Conservation (phyloP, 2,113 vertebrate genomes). For the Gnathonemus echidnorhynchus region DNA sequence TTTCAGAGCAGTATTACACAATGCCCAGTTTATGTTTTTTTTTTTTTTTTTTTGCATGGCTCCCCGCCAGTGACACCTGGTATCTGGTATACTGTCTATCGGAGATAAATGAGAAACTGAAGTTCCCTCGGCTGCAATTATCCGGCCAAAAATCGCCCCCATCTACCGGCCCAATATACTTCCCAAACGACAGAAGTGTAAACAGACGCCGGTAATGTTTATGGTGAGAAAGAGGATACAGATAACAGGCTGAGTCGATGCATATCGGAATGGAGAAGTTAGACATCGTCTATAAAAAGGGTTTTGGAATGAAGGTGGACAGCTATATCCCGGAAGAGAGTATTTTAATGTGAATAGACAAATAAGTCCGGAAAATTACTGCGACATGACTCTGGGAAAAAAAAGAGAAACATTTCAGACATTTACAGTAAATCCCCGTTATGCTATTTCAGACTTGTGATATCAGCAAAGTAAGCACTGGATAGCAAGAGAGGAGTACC, state of each 20-base stretch:
- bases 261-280: not conserved
- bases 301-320: not conserved
- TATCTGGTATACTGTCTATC: conserved; percentile 8
- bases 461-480: not conserved
- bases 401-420: not conserved
- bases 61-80: not conserved
- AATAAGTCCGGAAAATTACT: not conserved
- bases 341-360: not conserved
- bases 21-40: not conserved
- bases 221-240: not conserved
- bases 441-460: not conserved
- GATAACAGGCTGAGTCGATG: not conserved
- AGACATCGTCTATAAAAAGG: not conserved
- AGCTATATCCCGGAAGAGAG: not conserved
- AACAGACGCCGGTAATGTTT: not conserved
- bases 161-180: not conserved
- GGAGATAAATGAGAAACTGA: conserved; percentile 3
- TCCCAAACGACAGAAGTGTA: not conserved
- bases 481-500: not conserved
- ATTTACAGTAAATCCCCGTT: not conserved
- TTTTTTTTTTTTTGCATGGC: not conserved
- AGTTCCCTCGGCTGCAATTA: conserved; percentile 6
- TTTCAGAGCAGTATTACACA: not conserved
- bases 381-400: not conserved
- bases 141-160: conserved; percentile 5